Base-by-base conservation (phyloP, 1,140 invertebrate genomes). In the Drosophila melanica region DNA sequence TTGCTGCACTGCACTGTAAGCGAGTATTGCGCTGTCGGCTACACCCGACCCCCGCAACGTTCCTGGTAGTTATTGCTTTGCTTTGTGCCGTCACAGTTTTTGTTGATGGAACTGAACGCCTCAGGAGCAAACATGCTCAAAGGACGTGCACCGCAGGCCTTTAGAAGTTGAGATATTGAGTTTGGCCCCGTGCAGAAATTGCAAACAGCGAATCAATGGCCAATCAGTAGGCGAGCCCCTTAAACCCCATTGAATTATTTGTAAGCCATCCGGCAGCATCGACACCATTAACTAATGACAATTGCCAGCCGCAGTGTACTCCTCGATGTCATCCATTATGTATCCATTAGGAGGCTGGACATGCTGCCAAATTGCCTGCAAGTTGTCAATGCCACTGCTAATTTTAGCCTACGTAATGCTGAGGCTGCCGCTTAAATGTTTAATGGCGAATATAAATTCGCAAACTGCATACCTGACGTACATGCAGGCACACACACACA, bases 241-340 rank as follows among this genome's bases (percentile, higher is more conserved):
- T 48, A 48, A 79, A 75, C 48, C 41, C 63, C 41, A 23, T 68
- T 63, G 20, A 78, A 65, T 77, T 18, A 51, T 41, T 51, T 41
- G 45, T 51, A 39, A 7, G 33, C n/a, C 59, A 33, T 45, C 14
- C 16, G 27, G 1, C 23, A 8, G 48, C 23, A 20, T 39, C 9
- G 51, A 39, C 35, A 39, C 11, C 33, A 50, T 62, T 62, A 59
- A 35, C 57, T 33, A 33, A 44, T 44, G 42, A 23, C 55, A 33
- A 30, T 18, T n/a, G 6, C 54, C 39, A 27, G 23, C 23, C 23
- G 14, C 30, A 8, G 30, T 30, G 35, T 39, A 12, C 10, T 39
- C 4, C 45, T 18, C 44, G 9, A 10, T 20, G 14, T 10, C 12
- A 41, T 41, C 16, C 44, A 20, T 45, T 45, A 18, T 18, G 18